Percentiles rank a stretch among this genome's conserved stretches.
Evolutionary conservation across 1,140 invertebrate genomes (phyloP).

Genomic region (Drosophila saltans): DNA sequence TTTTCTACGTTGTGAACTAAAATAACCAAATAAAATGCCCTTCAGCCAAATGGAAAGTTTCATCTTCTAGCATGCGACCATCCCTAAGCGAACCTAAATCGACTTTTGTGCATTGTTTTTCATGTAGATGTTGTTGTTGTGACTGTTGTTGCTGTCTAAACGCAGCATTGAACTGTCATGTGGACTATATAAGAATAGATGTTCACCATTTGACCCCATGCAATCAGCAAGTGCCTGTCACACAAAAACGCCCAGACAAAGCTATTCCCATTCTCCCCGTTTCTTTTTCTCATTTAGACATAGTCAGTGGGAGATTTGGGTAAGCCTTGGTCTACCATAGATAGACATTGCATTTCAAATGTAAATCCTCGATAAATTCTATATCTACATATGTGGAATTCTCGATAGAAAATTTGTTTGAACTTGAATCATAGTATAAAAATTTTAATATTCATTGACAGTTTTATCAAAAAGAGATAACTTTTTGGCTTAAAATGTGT

Average conservation of each 20-base stretch:
- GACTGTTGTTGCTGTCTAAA: conserved; percentile 25
- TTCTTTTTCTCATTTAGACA: background rate
- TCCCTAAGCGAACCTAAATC: conserved; percentile 10
- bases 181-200: conserved; percentile 35
- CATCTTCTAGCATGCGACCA: background rate
- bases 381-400: background rate
- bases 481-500: conserved; percentile 20
- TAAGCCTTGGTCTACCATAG: conserved; percentile 6
- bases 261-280: background rate
- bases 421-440: background rate
- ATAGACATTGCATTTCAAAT: background rate
- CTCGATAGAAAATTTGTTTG: background rate
- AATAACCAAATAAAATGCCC: background rate
- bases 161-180: conserved; percentile 42
- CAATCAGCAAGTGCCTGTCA: conserved; percentile 39
- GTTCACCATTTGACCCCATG: conserved; percentile 48
- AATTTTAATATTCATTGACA: conserved; percentile 11
- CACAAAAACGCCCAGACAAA: conserved; percentile 14
- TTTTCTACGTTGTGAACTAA: too few species aligned
- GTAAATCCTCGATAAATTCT: background rate
- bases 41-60: background rate
- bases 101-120: conserved; percentile 38
- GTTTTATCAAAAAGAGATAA: conserved; percentile 10
- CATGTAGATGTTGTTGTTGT: conserved; percentile 17
- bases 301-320: conserved; percentile 14